Percentiles rank a stretch among this genome's conserved stretches.
phyloP scores from a whole-genome alignment of 2,888 invertebrate genomes.

The Charanyca ferruginea region DNA sequence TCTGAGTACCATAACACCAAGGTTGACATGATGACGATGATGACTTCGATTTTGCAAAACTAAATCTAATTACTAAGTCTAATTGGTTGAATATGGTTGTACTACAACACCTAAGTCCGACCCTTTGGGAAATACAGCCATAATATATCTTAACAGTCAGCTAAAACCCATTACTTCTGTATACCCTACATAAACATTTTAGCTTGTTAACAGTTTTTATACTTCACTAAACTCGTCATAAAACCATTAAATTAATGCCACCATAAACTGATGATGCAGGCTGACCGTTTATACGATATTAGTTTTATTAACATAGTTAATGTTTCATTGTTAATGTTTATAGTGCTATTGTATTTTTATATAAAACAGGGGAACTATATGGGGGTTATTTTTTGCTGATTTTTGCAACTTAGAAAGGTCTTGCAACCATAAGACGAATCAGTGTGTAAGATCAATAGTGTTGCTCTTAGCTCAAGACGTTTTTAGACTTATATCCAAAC shows the following conservation, averaged over 20 bases:
- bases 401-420: background rate
- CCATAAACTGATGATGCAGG: constrained; percentile 54
- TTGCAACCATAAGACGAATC: too few relatives aligned
- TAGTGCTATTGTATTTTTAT: constrained; percentile 45
- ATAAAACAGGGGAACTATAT: background rate
- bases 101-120: background rate
- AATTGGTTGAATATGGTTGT: too few relatives aligned
- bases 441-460: too few relatives aligned
- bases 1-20: too few relatives aligned
- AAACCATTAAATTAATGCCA: constrained; percentile 56
- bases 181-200: constrained; percentile 28
- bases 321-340: constrained; percentile 42
- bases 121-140: background rate
- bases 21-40: too few relatives aligned
- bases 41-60: too few relatives aligned
- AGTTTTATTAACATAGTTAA: constrained; percentile 58
- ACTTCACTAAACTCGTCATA: constrained; percentile 52
- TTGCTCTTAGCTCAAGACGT: too few relatives aligned
- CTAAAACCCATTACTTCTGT: background rate
- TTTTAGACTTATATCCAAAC: too few relatives aligned
- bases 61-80: too few relatives aligned
- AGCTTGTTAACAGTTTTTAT: constrained; percentile 58
- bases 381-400: constrained; percentile 25
- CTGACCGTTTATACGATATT: constrained; percentile 53
- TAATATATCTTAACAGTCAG: background rate